Evolutionary conservation across 92 coral and sea anemone species (phyloP).

Genomic region (Zoanthus sansibaricus): DNA sequence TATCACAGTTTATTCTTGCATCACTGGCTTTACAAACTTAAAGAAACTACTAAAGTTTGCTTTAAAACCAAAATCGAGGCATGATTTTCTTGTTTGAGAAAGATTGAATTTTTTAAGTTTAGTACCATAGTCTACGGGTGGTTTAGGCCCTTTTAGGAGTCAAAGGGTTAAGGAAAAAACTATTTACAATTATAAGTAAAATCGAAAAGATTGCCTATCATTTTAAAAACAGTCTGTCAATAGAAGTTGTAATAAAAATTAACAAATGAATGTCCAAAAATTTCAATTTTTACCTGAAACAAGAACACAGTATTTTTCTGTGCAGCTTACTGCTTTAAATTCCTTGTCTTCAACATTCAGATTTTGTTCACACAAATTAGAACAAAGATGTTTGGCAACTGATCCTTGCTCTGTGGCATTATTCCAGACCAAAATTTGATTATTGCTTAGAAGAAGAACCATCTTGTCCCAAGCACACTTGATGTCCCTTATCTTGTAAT

Average conservation of each 20-base stretch:
- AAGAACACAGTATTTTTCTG: constrained; percentile 62
- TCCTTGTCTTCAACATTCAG: constrained; percentile 1
- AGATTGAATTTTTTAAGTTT: no score
- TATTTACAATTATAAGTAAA: no score
- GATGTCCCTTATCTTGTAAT: constrained; percentile 46
- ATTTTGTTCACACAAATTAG: constrained; percentile 10
- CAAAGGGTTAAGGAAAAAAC: no score
- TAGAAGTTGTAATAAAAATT: not conserved
- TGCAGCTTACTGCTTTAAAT: constrained; percentile 60
- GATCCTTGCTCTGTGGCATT: constrained; percentile 52
- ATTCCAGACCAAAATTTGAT: constrained; percentile 69
- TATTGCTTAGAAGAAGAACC: constrained; percentile 58
- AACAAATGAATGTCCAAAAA: not conserved
- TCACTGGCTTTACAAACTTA: no score
- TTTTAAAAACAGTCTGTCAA: not conserved
- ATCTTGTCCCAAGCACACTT: constrained; percentile 68
- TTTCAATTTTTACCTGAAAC: constrained; percentile 53
- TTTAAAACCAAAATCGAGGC: no score
- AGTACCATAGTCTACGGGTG: no score
- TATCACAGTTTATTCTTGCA: no score
- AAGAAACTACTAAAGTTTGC: no score
- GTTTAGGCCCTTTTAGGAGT: no score
- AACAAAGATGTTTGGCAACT: constrained; percentile 14
- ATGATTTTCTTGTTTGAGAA: no score
- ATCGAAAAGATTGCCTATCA: not conserved